These are phyloP conservation scores for Onychostruthus taczanowskii DNA, from an alignment of 2,113 vertebrate genomes.

Conservation along the genomic window DNA sequence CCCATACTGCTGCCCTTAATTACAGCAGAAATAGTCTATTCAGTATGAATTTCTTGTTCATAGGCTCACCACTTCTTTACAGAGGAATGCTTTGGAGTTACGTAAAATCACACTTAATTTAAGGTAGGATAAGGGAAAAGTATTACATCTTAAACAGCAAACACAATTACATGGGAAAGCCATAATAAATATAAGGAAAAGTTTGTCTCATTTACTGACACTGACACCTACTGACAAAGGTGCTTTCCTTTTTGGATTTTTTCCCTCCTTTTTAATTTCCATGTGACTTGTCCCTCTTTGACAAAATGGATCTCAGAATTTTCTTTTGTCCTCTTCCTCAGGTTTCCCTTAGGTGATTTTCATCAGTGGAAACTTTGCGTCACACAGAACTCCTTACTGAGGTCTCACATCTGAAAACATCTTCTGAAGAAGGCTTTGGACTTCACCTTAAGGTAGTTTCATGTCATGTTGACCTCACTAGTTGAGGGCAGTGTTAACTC, in stretches of 20 bases:
- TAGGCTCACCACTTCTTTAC: background rate
- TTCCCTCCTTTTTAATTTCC: background rate
- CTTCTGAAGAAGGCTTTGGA: background rate
- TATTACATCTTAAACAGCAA: background rate
- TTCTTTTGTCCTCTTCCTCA: background rate
- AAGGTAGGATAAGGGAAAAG: background rate
- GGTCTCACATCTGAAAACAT: background rate
- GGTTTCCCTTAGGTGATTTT: background rate
- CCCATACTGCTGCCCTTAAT: background rate
- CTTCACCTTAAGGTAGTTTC: background rate
- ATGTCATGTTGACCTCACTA: background rate
- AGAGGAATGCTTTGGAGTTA: background rate
- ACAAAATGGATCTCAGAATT: background rate
- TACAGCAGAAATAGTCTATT: background rate
- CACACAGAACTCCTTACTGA: background rate
- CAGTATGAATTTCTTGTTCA: background rate
- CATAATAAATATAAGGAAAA: background rate
- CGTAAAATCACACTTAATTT: background rate
- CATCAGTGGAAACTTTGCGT: background rate
- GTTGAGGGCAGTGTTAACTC: background rate
- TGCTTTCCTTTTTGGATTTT: background rate
- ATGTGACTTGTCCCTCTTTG: background rate
- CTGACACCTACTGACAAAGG: background rate
- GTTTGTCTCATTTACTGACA: background rate
- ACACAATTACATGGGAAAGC: background rate